Evolutionary conservation across 2,797 vertebrate species (phyloP).

Genomic region (Pangasius larnaudii): DNA sequence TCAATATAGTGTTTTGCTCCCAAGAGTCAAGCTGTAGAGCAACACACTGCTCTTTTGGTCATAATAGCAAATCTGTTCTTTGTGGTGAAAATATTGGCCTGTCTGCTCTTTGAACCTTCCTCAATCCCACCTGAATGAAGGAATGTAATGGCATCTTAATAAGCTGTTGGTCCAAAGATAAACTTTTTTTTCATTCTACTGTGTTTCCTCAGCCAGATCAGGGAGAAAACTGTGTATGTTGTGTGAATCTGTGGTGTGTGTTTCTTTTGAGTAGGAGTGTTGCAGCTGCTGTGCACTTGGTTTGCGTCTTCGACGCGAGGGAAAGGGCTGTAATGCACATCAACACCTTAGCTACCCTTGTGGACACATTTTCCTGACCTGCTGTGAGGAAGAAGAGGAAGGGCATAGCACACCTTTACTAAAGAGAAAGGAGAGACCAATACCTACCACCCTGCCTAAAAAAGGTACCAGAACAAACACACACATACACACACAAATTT

Average conservation of each 20-base stretch:
- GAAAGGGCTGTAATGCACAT: conserved; percentile 77
- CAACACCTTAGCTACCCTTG: conserved; percentile 88
- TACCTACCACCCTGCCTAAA: conserved; percentile 70
- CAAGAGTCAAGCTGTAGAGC: not conserved
- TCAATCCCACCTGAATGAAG: conserved; percentile 1
- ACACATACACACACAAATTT: not conserved
- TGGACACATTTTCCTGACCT: conserved; percentile 86
- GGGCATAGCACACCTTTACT: conserved; percentile 71
- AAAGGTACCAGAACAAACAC: conserved; percentile 73
- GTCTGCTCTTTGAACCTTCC: conserved; percentile 13
- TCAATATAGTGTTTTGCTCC: not conserved
- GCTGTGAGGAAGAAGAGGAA: conserved; percentile 85
- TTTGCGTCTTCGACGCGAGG: conserved; percentile 75
- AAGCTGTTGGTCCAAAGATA: not conserved
- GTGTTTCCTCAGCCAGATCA: not conserved
- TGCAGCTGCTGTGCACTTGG: conserved; percentile 92
- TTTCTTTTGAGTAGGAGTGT: conserved; percentile 81
- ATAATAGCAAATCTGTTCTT: conserved; percentile 34
- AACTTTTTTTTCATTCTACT: not conserved
- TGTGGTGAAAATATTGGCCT: not conserved
- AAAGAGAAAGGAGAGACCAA: conserved; percentile 75
- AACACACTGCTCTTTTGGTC: not conserved
- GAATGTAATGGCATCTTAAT: conserved; percentile 15
- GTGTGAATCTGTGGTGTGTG: not conserved
- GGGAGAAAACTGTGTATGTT: not conserved